Conservation (phyloP, 1,140 invertebrate species). For the Neomicropteryx cornuta region DNA sequence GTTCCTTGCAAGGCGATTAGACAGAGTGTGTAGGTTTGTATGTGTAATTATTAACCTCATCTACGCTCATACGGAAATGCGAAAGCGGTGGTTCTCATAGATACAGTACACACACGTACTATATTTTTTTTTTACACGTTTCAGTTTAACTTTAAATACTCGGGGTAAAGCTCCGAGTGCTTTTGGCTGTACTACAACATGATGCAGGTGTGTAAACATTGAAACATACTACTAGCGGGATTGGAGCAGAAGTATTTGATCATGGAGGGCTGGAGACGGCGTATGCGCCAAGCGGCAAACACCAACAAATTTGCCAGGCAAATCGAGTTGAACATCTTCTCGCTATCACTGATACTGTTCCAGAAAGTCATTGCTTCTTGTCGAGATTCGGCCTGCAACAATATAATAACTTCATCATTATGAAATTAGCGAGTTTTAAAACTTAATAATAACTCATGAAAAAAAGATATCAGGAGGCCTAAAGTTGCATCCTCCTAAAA, state of each 20-base stretch:
- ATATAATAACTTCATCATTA: constrained; percentile 7
- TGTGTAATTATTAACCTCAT: no score
- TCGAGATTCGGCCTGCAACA: constrained; percentile 40
- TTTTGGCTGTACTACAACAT: no score
- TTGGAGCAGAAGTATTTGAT: constrained; percentile 76
- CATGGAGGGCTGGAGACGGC: constrained; percentile 62
- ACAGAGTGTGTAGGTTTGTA: no score
- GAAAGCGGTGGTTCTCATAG: no score
- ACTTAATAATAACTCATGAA: constrained; percentile 11
- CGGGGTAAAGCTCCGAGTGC: no score
- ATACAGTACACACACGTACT: no score
- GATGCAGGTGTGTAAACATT: no score
- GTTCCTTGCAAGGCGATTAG: no score
- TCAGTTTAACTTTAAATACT: no score
- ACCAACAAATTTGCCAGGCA: constrained; percentile 69
- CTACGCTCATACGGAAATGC: no score
- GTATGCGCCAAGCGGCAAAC: constrained; percentile 74
- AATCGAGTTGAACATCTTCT: constrained; percentile 72
- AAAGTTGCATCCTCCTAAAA: constrained; percentile 16
- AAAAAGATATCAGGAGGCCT: constrained; percentile 5
- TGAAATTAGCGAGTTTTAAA: constrained; percentile 7
- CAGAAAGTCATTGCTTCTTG: constrained; percentile 58
- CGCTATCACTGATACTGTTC: constrained; percentile 58
- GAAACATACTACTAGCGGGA: constrained; percentile 60
- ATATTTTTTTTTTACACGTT: no score